These are phyloP conservation scores for Acropora yongei DNA, from an alignment of 64 coral and sea anemone genomes.

Conservation along the genomic window DNA sequence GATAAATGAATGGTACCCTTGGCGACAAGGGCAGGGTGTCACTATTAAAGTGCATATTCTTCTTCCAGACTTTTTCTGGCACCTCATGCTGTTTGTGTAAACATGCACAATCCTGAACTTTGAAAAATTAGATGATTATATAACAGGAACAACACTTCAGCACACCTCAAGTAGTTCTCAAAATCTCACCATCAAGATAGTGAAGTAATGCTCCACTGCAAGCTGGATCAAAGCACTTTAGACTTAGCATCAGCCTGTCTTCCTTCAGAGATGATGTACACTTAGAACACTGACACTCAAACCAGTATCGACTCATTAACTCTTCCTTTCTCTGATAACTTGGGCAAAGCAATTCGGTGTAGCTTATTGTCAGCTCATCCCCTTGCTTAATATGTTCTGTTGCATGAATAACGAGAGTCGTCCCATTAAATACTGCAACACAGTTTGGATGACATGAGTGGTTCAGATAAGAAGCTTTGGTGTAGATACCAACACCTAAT, in stretches of 20 bases:
- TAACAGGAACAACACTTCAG: too few species aligned
- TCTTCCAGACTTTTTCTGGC: too few species aligned
- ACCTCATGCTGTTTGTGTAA: too few species aligned
- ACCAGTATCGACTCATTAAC: slow-evolving; percentile 75
- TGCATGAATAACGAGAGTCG: slow-evolving; percentile 51
- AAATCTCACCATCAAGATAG: neutral
- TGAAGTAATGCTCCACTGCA: slow-evolving; percentile 50
- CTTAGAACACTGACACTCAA: slow-evolving; percentile 76
- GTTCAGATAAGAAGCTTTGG: slow-evolving; percentile 64
- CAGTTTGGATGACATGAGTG: slow-evolving; percentile 97
- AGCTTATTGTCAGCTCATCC: slow-evolving; percentile 94
- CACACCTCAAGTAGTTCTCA: neutral
- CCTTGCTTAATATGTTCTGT: slow-evolving; percentile 66
- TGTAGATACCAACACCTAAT: slow-evolving; percentile 87
- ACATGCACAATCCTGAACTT: too few species aligned
- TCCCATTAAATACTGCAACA: slow-evolving; percentile 75
- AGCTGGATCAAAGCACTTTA: slow-evolving; percentile 50
- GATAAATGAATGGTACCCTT: too few species aligned
- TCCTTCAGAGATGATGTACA: slow-evolving; percentile 56
- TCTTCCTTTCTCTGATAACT: slow-evolving; percentile 74
- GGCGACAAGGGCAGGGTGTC: too few species aligned
- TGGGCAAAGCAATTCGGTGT: slow-evolving; percentile 84
- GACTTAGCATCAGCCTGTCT: slow-evolving; percentile 72
- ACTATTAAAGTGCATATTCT: too few species aligned
- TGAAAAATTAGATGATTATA: too few species aligned